phyloP scores from a whole-genome alignment of 2,888 invertebrate species.

The Anorthoa munda region DNA sequence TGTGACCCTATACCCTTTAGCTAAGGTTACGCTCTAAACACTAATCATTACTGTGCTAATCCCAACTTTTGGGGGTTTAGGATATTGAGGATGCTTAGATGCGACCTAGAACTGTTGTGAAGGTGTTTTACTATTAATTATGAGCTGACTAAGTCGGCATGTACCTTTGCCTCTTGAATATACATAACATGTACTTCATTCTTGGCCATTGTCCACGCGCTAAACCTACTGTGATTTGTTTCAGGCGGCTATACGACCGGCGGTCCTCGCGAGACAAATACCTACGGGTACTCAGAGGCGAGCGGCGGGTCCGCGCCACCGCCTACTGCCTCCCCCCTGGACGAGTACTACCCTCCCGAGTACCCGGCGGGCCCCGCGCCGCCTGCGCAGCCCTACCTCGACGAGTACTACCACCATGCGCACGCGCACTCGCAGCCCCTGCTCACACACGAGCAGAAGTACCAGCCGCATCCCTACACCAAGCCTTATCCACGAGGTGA shows the following conservation, averaged over 20 bases:
- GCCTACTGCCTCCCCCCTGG: conserved; percentile 88
- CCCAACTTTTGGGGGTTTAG: background rate
- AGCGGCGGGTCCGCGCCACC: conserved; percentile 80
- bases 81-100: background rate
- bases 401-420: conserved; percentile 94
- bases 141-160: too few species aligned
- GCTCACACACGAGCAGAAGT: conserved; percentile 92
- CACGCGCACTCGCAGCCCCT: conserved; percentile 92
- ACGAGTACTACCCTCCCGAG: conserved; percentile 89
- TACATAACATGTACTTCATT: background rate
- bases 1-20: too few species aligned
- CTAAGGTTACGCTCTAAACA: background rate
- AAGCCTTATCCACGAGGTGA: conserved; percentile 94
- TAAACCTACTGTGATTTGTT: conserved; percentile 61
- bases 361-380: conserved; percentile 88
- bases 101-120: background rate
- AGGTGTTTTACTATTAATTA: too few species aligned
- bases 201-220: background rate
- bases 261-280: conserved; percentile 89
- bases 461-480: conserved; percentile 93
- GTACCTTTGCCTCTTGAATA: too few species aligned
- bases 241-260: conserved; percentile 91
- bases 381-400: conserved; percentile 92
- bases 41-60: background rate
- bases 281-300: conserved; percentile 88